These are phyloP conservation scores for Heterotilapia buettikoferi DNA, from an alignment of 2,113 vertebrate species.

Conservation along the genomic window DNA sequence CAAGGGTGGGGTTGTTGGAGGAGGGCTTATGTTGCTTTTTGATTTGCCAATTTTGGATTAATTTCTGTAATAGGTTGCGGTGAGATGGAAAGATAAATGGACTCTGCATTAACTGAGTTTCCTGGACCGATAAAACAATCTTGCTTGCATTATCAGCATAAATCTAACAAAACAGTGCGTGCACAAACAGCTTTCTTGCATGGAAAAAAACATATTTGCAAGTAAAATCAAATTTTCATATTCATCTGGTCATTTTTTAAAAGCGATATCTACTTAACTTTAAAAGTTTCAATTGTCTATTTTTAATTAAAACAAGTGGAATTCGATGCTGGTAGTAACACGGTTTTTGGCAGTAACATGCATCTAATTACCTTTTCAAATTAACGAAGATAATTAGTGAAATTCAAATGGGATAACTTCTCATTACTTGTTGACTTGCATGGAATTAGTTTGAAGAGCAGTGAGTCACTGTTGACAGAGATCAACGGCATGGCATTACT, in stretches of 20 bases:
- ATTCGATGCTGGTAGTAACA: neutral
- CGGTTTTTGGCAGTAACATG: neutral
- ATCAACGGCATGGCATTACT: neutral
- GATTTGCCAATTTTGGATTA: slow-evolving; percentile 44
- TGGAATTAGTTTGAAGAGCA: neutral
- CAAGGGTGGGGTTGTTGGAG: neutral
- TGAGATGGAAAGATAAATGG: slow-evolving; percentile 37
- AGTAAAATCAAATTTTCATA: neutral
- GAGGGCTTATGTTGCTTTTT: slow-evolving; percentile 18
- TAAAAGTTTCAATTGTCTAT: neutral
- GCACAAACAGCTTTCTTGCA: neutral
- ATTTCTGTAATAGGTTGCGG: slow-evolving; percentile 17
- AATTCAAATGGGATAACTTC: neutral
- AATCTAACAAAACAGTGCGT: neutral
- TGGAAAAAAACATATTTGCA: neutral
- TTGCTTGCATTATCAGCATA: neutral
- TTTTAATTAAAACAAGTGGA: neutral
- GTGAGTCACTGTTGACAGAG: neutral
- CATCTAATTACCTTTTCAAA: neutral
- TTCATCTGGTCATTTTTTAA: neutral
- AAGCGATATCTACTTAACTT: neutral
- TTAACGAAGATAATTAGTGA: neutral
- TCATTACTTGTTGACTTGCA: neutral
- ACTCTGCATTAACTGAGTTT: neutral
- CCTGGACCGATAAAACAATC: neutral